phyloP scores from a whole-genome alignment of 1,140 invertebrate species.

The Drosophila tani region DNA sequence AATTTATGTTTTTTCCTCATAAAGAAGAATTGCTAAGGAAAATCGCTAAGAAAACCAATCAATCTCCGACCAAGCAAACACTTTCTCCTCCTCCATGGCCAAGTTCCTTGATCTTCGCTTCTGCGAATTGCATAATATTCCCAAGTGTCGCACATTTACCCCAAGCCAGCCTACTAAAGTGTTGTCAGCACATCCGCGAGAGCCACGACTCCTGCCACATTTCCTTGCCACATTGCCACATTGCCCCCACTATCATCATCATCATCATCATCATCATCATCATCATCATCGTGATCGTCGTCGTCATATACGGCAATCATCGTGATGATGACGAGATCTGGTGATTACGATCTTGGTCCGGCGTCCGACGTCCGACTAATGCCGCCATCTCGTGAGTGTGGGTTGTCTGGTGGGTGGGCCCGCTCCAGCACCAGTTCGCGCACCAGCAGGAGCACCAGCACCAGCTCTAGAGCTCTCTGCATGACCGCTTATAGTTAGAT shows the following conservation, averaged over 20 bases:
- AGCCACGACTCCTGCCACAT: conserved; percentile 18
- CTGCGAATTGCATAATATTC: conserved; percentile 21
- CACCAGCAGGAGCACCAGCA: conserved; percentile 11
- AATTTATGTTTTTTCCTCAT: too few species aligned
- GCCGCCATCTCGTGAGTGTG: conserved; percentile 49
- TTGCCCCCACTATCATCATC: conserved; percentile 14
- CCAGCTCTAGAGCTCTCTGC: conserved; percentile 27
- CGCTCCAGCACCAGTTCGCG: conserved; percentile 7
- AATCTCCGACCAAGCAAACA: background rate
- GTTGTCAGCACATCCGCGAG: conserved; percentile 27
- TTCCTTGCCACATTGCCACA: conserved; percentile 26
- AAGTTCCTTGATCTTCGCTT: background rate
- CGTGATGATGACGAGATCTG: conserved; percentile 40
- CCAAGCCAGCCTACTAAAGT: conserved; percentile 18
- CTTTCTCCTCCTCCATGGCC: background rate
- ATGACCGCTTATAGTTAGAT: conserved; percentile 56
- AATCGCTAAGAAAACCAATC: too few species aligned
- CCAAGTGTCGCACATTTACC: conserved; percentile 37
- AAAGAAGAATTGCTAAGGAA: too few species aligned
- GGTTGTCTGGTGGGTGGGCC: conserved; percentile 49
- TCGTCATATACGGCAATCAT: conserved; percentile 16
- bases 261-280: too few species aligned
- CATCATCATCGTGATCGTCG: background rate
- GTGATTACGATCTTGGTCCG: conserved; percentile 31
- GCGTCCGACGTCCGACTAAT: conserved; percentile 22